A percentile compares a stretch with the other conserved stretches of the same genome.
Evolutionary conservation across 2,797 vertebrate genomes (phyloP).

Genomic region (Sciurus vulgaris): DNA sequence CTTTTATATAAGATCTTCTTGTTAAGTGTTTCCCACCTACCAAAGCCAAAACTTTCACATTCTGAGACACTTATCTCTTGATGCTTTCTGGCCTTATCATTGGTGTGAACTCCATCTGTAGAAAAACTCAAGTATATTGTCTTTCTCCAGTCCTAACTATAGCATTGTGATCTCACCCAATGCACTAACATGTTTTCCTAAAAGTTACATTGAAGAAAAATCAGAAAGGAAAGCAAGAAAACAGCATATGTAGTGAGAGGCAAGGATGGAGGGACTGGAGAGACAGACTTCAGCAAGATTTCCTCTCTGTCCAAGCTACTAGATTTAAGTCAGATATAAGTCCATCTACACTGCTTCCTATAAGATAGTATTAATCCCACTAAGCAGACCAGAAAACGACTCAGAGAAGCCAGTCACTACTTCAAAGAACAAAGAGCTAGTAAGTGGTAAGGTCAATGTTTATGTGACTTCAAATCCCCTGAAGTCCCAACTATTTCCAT

Average conservation of each 20-base stretch:
- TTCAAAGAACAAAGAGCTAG: slow-evolving; percentile 25
- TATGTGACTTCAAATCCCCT: background rate
- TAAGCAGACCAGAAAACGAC: background rate
- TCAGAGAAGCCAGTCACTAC: background rate
- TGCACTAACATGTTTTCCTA: background rate
- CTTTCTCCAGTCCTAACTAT: background rate
- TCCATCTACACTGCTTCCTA: background rate
- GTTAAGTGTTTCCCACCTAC: background rate
- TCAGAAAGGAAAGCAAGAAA: background rate
- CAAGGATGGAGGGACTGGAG: background rate
- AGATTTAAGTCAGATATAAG: background rate
- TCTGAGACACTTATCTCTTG: background rate
- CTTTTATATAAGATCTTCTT: slow-evolving; percentile 1
- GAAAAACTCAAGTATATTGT: background rate
- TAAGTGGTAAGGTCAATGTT: background rate
- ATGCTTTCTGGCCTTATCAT: background rate
- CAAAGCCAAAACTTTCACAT: slow-evolving; percentile 20
- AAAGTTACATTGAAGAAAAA: background rate
- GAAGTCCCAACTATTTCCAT: background rate
- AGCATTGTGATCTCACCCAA: background rate
- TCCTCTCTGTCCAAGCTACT: background rate
- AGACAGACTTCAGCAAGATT: background rate
- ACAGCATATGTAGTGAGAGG: background rate
- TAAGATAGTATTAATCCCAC: background rate
- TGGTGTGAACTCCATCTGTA: background rate